phyloP scores from a whole-genome alignment of 2,797 vertebrate genomes.

The Miichthys miiuy region DNA sequence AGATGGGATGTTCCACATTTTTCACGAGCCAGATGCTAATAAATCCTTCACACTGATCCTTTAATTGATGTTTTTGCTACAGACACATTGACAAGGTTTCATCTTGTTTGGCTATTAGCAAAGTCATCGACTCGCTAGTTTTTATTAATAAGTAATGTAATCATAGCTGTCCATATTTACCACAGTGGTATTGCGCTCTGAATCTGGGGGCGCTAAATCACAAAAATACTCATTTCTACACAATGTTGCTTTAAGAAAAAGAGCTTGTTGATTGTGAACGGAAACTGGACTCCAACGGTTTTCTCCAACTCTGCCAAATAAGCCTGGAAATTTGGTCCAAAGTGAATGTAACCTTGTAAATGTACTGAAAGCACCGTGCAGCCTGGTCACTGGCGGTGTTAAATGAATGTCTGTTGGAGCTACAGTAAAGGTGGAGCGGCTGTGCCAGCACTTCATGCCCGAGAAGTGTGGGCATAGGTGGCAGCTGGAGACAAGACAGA shows the following conservation, averaged over 20 bases:
- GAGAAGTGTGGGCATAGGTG: conserved; percentile 44
- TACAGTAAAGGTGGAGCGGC: conserved; percentile 11
- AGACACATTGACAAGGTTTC: too few relatives aligned
- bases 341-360: conserved; percentile 9
- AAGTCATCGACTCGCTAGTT: too few relatives aligned
- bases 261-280: conserved; percentile 4
- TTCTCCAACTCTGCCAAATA: not conserved
- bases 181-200: too few relatives aligned
- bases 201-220: too few relatives aligned
- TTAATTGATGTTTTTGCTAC: too few relatives aligned
- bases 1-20: too few relatives aligned
- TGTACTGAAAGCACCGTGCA: not conserved
- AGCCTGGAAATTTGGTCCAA: conserved; percentile 1
- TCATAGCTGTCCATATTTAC: too few relatives aligned
- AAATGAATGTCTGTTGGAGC: conserved; percentile 32
- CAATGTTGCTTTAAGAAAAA: not conserved
- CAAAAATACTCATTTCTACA: too few relatives aligned
- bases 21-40: too few relatives aligned
- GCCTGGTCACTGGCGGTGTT: conserved; percentile 11
- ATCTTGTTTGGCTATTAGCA: too few relatives aligned
- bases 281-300: not conserved
- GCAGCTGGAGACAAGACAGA: conserved; percentile 49
- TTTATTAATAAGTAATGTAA: too few relatives aligned
- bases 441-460: conserved; percentile 32
- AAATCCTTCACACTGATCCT: too few relatives aligned